A percentile compares a stretch with the other conserved stretches of the same genome.
phyloP scores from a whole-genome alignment of 2,797 vertebrate genomes.

The Peromyscus melanophrys region DNA sequence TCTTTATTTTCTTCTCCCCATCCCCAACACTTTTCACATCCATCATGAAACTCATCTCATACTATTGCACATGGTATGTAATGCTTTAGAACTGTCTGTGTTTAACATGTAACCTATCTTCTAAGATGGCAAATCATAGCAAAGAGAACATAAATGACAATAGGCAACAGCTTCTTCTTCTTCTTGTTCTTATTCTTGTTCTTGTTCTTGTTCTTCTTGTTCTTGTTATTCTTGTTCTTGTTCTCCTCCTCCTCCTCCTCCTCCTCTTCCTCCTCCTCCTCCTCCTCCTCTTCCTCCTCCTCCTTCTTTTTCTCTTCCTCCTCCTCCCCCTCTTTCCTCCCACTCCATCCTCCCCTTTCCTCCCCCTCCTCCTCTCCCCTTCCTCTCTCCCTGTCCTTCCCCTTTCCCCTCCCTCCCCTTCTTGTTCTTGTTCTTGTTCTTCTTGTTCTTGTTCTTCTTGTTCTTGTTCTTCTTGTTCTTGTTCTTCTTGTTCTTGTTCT shows the following conservation, averaged over 20 bases:
- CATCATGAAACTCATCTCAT: constrained; percentile 53
- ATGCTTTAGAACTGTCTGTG: not conserved
- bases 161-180: not conserved
- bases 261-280: not conserved
- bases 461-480: too few relatives aligned
- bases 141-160: constrained; percentile 42
- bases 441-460: too few relatives aligned
- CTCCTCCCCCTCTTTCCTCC: fast-evolving
- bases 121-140: constrained; percentile 4
- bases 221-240: fast-evolving
- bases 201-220: not conserved
- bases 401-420: too few relatives aligned
- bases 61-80: not conserved
- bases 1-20: not conserved
- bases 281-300: too few relatives aligned
- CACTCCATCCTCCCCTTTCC: too few relatives aligned
- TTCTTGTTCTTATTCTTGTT: fast-evolving
- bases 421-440: too few relatives aligned
- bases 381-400: not conserved
- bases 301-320: too few relatives aligned
- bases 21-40: constrained; percentile 20
- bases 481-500: too few relatives aligned
- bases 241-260: fast-evolving
- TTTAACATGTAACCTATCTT: constrained; percentile 63
- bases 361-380: not conserved